phyloP scores from a whole-genome alignment of 2,797 vertebrate genomes.

The Urocyon cinereoargenteus region DNA sequence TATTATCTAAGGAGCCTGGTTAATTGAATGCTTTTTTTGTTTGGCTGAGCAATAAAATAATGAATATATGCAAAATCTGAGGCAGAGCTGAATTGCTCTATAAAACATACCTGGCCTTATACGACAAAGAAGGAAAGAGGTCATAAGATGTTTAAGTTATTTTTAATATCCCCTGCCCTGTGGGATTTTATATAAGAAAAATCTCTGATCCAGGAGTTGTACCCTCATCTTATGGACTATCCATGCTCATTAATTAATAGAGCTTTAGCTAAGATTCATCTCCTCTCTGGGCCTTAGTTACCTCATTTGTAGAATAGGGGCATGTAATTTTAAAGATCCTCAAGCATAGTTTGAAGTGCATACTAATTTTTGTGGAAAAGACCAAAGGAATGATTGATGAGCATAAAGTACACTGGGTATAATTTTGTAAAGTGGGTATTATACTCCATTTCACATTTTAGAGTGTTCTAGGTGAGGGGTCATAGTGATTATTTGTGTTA shows the following conservation, averaged over 20 bases:
- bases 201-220: background rate
- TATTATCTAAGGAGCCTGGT: background rate
- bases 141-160: background rate
- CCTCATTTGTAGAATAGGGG: background rate
- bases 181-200: background rate
- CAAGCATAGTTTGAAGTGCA: background rate
- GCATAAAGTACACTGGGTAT: background rate
- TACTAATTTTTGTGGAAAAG: background rate
- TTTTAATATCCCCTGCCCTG: background rate
- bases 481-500: constrained; percentile 14
- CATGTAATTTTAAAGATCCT: background rate
- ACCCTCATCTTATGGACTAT: background rate
- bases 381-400: constrained; percentile 4
- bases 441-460: constrained; percentile 51
- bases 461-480: background rate
- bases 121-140: background rate
- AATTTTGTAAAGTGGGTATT: constrained; percentile 2
- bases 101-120: background rate
- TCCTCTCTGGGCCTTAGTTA: background rate
- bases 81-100: background rate
- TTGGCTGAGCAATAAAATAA: constrained; percentile 26
- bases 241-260: background rate
- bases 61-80: background rate
- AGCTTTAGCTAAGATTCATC: background rate
- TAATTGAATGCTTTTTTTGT: background rate